Evolutionary conservation across 2,113 vertebrate genomes (phyloP).

Genomic region (Muntiacus reevesi): DNA sequence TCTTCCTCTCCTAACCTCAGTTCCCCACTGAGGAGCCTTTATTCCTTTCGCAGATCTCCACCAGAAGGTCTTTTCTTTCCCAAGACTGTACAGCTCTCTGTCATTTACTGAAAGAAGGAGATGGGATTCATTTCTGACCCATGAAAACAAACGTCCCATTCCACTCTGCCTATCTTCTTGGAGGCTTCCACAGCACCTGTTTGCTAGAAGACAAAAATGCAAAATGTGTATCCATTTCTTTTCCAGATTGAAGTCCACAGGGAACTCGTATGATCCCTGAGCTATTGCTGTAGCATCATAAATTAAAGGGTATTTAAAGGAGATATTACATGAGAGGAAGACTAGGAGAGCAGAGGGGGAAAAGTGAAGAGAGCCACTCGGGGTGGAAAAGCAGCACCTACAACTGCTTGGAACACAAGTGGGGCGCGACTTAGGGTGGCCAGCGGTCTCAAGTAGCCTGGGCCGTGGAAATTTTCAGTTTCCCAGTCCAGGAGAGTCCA

Average conservation of each 20-base stretch:
- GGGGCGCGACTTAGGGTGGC: accelerated
- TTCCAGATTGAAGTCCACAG: background rate
- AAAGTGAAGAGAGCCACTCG: background rate
- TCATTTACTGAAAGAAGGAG: background rate
- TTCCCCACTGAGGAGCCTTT: background rate
- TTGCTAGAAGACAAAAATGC: constrained; percentile 24
- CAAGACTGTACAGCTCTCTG: background rate
- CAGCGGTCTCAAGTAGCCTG: background rate
- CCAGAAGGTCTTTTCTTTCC: background rate
- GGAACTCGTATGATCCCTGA: background rate
- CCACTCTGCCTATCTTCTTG: background rate
- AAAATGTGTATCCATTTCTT: background rate
- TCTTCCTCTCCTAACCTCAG: background rate
- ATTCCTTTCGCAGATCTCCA: background rate
- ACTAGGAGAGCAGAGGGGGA: background rate
- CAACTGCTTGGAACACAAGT: background rate
- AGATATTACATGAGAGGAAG: background rate
- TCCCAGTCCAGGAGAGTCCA: background rate
- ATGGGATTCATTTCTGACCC: background rate
- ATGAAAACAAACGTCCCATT: background rate
- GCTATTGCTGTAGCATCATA: background rate
- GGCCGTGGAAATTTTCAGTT: background rate
- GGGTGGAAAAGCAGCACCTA: background rate
- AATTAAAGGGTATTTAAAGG: background rate
- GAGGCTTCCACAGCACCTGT: background rate